Percentiles rank a stretch among this genome's conserved stretches.
Conservation (phyloP, 1,140 invertebrate species). For the Acromyrmex echinatior region DNA sequence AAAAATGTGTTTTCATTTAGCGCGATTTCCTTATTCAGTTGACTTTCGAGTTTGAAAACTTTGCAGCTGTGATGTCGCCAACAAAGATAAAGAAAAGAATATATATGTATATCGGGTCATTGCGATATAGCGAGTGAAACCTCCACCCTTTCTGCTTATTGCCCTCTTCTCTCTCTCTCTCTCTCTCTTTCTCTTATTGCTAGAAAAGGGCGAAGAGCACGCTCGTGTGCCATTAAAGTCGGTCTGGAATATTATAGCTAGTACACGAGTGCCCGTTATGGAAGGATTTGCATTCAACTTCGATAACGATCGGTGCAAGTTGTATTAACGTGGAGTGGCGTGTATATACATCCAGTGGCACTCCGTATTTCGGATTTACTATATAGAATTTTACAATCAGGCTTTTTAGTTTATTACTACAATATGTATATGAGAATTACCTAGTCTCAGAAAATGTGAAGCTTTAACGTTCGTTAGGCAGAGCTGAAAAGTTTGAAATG, state of each 20-base stretch:
- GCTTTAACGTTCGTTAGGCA: background rate
- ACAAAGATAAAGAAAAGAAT: constrained; percentile 18
- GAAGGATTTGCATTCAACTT: constrained; percentile 64
- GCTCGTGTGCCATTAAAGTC: constrained; percentile 55
- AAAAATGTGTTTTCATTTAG: constrained; percentile 43
- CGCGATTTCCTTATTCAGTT: constrained; percentile 23
- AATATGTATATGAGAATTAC: constrained; percentile 1
- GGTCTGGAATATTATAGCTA: constrained; percentile 40
- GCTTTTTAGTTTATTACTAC: constrained; percentile 20
- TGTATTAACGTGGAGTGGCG: constrained; percentile 57
- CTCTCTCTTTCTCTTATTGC: background rate
- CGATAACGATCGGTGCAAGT: constrained; percentile 64
- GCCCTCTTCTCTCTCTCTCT: no score
- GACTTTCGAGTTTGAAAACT: constrained; percentile 22
- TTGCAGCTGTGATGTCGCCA: constrained; percentile 19
- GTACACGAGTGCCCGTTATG: constrained; percentile 54
- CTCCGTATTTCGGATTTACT: constrained; percentile 28
- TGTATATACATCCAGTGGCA: background rate
- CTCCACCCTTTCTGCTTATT: background rate
- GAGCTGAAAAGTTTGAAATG: background rate
- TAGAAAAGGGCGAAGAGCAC: constrained; percentile 34
- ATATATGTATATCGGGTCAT: constrained; percentile 35
- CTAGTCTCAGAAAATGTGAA: background rate
- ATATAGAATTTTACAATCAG: constrained; percentile 22
- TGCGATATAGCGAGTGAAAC: constrained; percentile 34